Evolutionary conservation across 2,113 vertebrate species (phyloP).

Genomic region (Petromus typicus): DNA sequence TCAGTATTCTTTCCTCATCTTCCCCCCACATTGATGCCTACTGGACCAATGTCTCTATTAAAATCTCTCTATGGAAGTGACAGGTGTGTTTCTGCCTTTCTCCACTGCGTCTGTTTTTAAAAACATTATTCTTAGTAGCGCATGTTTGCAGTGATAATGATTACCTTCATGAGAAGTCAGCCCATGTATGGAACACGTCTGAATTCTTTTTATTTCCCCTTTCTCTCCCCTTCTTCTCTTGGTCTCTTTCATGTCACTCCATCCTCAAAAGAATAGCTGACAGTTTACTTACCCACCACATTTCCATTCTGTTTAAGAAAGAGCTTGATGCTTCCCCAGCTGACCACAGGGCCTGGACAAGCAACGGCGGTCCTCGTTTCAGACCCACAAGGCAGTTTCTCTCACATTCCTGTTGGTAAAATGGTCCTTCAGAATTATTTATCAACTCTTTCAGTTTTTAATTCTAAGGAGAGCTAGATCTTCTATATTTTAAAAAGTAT

Average conservation of each 20-base stretch:
- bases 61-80: constrained; percentile 9
- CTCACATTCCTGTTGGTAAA: constrained; percentile 22
- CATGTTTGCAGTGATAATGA: background rate
- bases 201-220: background rate
- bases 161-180: background rate
- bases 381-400: background rate
- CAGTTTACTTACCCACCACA: background rate
- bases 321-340: background rate
- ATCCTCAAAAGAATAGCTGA: background rate
- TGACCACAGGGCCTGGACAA: background rate
- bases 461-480: constrained; percentile 28
- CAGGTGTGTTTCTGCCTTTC: constrained; percentile 18
- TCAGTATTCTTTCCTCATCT: background rate
- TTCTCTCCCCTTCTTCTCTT: background rate
- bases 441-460: background rate
- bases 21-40: background rate
- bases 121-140: background rate
- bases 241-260: background rate
- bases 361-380: background rate
- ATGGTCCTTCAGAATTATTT: background rate
- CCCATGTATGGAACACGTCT: background rate
- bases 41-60: background rate
- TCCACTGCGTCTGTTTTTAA: background rate
- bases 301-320: background rate
- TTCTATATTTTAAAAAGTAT: background rate